Evolutionary conservation across 2,113 vertebrate genomes (phyloP).

Genomic region (Fregetta grallaria): DNA sequence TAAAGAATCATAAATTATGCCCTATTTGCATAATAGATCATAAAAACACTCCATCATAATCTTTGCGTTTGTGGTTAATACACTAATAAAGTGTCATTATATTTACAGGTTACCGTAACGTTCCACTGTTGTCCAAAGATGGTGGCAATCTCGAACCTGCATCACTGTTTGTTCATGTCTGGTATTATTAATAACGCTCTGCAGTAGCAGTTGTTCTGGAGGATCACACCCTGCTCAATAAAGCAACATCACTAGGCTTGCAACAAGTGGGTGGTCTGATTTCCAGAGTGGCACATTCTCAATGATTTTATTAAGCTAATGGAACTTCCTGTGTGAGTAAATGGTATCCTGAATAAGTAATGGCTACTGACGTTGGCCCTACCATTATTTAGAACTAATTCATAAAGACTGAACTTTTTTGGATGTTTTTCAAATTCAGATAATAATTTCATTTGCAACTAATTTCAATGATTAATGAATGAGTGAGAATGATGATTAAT

Average conservation of each 20-base stretch:
- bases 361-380: background rate
- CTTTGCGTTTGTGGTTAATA: background rate
- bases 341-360: background rate
- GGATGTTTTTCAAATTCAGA: background rate
- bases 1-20: background rate
- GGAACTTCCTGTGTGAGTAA: background rate
- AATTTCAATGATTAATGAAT: background rate
- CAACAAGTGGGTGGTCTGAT: background rate
- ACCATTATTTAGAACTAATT: background rate
- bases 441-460: background rate
- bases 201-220: background rate
- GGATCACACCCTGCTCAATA: slow-evolving; percentile 42
- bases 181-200: slow-evolving; percentile 49
- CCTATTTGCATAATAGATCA: background rate
- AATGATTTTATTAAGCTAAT: background rate
- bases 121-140: slow-evolving; percentile 77
- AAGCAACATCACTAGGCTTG: slow-evolving; percentile 28
- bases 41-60: background rate
- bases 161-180: slow-evolving; percentile 81
- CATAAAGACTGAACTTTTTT: background rate
- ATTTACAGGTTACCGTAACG: slow-evolving; percentile 81
- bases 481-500: background rate
- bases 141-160: slow-evolving; percentile 78
- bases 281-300: background rate
- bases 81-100: background rate